Base-by-base conservation (phyloP, 2,888 invertebrate genomes). In the Mesoligia furuncula region DNA sequence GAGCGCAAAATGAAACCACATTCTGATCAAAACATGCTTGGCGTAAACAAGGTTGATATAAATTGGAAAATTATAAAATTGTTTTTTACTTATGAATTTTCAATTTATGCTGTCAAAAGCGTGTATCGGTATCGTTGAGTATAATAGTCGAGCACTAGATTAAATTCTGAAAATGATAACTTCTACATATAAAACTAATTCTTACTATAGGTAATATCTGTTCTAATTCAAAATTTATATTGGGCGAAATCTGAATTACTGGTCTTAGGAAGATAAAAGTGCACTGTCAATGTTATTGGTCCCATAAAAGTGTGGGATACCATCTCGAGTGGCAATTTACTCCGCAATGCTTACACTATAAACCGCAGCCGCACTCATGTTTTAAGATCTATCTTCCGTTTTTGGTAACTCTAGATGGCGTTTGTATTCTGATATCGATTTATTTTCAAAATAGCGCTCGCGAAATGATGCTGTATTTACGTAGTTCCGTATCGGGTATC, bases 271-370 rank as follows among this genome's bases (percentile, higher is more conserved):
- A 69, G 36, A 77, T 77, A 77, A 57, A 76, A 59, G 20, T 69
- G 68, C 57, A 83, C 36, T 83, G 68, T 77, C 83, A 76, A 76
- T 82, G 57, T 64, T 83, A 64, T 67, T 62, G 68, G 62, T 65
- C 17, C 57, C 27, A 77, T 83, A 69, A 64, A 80, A 57, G 42
- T 68, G 57, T 68, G 48, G 62, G 57, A 83, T 77, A 27, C 39
- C 59, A 59, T 48, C 67, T 80, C n/a, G 39, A 80, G 68, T 42
- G 73, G 64, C 84, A 81, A 73, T 84, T 81, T 84, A 79, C 64
- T 68, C 17, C 48, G 65, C 74, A 74, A 67, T 57, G 73, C 72
- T 73, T 67, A 69, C 62, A 51, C 67, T 64, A 67, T 71, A 65
- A 64, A 66, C 65, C 81, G 36, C 42, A 62, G 59, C 39, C 76